phyloP scores from a whole-genome alignment of 2,888 invertebrate genomes.

The Gerris lacustris region DNA sequence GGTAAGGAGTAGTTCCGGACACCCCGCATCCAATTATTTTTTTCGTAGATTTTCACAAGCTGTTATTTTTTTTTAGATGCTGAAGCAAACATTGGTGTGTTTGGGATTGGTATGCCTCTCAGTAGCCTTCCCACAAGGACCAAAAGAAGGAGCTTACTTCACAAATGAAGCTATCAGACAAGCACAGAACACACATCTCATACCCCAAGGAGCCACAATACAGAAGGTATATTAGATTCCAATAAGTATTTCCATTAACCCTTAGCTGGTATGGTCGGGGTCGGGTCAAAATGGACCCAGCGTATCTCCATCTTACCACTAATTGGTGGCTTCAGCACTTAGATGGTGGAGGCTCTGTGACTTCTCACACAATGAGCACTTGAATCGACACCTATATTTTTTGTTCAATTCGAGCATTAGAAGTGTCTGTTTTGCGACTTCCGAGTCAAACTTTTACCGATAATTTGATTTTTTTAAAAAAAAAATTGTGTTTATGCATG shows the following conservation, averaged over 20 bases:
- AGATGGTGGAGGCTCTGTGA: too few relatives aligned
- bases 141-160: constrained; percentile 66
- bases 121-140: background rate
- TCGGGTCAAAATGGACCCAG: background rate
- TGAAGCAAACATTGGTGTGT: background rate
- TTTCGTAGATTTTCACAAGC: too few relatives aligned
- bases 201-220: constrained; percentile 74
- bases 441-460: too few relatives aligned
- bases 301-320: too few relatives aligned
- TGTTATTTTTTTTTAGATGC: background rate
- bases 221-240: constrained; percentile 49
- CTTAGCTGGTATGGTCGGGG: background rate
- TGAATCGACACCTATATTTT: too few relatives aligned
- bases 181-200: constrained; percentile 71
- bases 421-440: too few relatives aligned
- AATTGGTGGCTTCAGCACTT: too few relatives aligned
- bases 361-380: too few relatives aligned
- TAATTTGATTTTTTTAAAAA: too few relatives aligned
- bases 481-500: background rate
- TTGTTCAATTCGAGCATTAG: too few relatives aligned
- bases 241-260: constrained; percentile 21
- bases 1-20: too few relatives aligned
- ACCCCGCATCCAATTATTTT: too few relatives aligned
- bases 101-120: background rate
- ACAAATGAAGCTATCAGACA: constrained; percentile 77